Evolutionary conservation across 1,140 invertebrate species (phyloP).

Genomic region (Amphibalanus amphitrite): DNA sequence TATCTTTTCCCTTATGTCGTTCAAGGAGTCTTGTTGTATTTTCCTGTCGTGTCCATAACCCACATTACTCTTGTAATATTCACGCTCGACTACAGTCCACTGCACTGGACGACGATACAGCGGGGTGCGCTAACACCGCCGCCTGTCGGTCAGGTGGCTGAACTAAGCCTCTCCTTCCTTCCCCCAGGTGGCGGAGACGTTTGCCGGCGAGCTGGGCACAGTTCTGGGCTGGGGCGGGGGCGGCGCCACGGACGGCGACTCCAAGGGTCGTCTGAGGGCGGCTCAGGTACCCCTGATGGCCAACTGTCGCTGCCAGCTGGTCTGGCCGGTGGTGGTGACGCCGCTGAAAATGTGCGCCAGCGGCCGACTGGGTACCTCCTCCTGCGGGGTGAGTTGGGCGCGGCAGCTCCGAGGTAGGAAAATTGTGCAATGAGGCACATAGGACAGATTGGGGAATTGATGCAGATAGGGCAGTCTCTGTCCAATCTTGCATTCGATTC

Average conservation of each 20-base stretch:
- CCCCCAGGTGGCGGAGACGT: background rate
- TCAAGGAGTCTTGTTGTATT: too few relatives aligned
- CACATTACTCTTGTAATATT: too few relatives aligned
- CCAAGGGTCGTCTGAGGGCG: background rate
- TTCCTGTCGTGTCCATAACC: too few relatives aligned
- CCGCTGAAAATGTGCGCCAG: constrained; percentile 2
- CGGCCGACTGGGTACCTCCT: background rate
- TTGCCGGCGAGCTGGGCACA: background rate
- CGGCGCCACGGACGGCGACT: background rate
- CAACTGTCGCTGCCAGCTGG: constrained; percentile 5
- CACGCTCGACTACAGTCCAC: too few relatives aligned
- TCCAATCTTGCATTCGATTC: background rate
- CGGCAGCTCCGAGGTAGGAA: too few relatives aligned
- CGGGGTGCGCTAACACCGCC: too few relatives aligned
- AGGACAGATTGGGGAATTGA: too few relatives aligned
- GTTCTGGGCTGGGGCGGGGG: background rate
- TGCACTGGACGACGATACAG: too few relatives aligned
- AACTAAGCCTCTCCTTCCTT: too few relatives aligned
- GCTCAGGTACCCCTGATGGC: background rate
- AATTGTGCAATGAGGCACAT: too few relatives aligned
- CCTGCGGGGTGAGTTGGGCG: background rate
- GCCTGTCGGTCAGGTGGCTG: too few relatives aligned
- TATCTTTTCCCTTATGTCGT: too few relatives aligned
- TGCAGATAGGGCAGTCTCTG: background rate
- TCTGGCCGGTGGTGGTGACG: background rate